Evolutionary conservation across 2,113 vertebrate genomes (phyloP), one percentile per base, ranked within the genome.

Genomic region (Neoarius graeffei): DNA sequence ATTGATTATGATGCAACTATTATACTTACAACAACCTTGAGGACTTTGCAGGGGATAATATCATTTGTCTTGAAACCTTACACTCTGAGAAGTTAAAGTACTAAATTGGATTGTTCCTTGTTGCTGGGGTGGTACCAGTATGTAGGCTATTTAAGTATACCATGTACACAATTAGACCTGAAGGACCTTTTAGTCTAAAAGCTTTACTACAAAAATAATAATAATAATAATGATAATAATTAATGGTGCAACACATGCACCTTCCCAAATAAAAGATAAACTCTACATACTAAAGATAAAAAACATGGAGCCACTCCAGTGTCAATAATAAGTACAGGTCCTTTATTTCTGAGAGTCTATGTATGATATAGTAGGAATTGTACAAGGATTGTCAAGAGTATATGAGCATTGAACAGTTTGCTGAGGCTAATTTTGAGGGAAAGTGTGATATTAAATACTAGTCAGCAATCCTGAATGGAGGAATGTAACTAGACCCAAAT

Each of bases 351-450:
- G 1, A 76, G 10, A 52, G 23, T 54, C 54, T 54, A 54, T 76
- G 5, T 14, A 17, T 66, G 79, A 54, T n/a, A 52, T 62, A 50
- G 17, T 19, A 48, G 69, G 10, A 56, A 77, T 85, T 76, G 48
- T 88, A 56, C 80, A 14, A 89, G 89, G 79, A 85, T 71, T 73
- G 67, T 17, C 69, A 86, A 81, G 83, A 86, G 30, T 71, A 87
- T 83, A 48, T 90, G 25, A 14, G n/a, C 13, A 7, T 14, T 79
- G 25, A 91, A 91, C 86, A 91, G 64, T 59, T 15, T 19, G 42
- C 83, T 86, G 83, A 91, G 87, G 91, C 91, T 93, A 88, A 88
- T 80, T 54, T 87, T 48, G 83, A 81, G 8, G 54, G 76, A 88
- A 91, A 89, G 85, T n/a, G 20, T 86, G 90, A 81, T 88, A 90